phyloP scores from a whole-genome alignment of 2,888 invertebrate genomes.

The Pachliopta kotzebuea region DNA sequence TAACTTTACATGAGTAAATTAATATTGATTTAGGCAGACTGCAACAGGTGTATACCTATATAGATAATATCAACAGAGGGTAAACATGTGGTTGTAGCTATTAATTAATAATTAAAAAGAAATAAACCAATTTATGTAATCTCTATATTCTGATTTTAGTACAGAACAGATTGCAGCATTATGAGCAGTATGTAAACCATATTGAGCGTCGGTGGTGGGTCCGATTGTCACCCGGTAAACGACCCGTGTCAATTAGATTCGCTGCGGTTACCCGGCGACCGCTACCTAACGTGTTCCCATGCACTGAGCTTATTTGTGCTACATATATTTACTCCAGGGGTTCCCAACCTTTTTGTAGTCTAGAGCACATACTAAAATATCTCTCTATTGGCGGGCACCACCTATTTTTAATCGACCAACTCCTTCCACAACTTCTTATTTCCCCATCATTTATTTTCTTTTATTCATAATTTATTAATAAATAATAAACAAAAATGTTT shows the following conservation, averaged over 20 bases:
- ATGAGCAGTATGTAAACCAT: background rate
- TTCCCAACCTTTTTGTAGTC: too few relatives aligned
- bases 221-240: conserved; percentile 22
- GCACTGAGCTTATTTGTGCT: conserved; percentile 8
- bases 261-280: conserved; percentile 16
- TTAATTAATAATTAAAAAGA: background rate
- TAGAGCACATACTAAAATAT: too few relatives aligned
- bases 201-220: background rate
- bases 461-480: too few relatives aligned
- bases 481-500: too few relatives aligned
- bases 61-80: background rate
- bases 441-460: too few relatives aligned
- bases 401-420: too few relatives aligned
- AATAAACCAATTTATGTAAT: background rate
- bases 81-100: background rate
- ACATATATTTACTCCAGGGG: background rate
- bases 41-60: background rate
- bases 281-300: conserved; percentile 12
- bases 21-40: too few relatives aligned
- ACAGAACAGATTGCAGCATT: background rate
- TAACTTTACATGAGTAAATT: too few relatives aligned
- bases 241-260: conserved; percentile 27
- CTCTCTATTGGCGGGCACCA: too few relatives aligned
- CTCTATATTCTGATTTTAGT: too few relatives aligned
- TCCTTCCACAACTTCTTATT: too few relatives aligned